Conservation (phyloP, 2,888 invertebrate species). For the Choreutis nemorana region DNA sequence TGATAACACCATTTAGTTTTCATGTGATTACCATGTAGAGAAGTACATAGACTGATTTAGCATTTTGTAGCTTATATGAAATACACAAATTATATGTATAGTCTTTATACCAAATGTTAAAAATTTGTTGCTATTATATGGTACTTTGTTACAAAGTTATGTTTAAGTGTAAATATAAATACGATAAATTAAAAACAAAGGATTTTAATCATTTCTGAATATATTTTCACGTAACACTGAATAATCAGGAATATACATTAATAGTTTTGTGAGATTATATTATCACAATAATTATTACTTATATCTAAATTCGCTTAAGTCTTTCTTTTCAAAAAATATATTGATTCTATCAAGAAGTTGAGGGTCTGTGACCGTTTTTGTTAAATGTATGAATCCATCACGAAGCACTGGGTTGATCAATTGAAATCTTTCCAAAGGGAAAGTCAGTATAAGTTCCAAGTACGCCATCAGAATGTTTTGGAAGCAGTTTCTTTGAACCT, state of each 20-base stretch:
- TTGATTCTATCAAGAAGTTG: constrained; percentile 59
- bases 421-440: constrained; percentile 68
- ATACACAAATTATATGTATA: constrained; percentile 43
- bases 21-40: constrained; percentile 6
- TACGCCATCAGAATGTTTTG: constrained; percentile 87
- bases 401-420: constrained; percentile 52
- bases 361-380: constrained; percentile 53
- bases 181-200: background rate
- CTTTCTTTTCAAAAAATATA: constrained; percentile 62
- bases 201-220: constrained; percentile 21
- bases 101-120: constrained; percentile 55
- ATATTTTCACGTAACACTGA: constrained; percentile 51
- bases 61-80: constrained; percentile 37
- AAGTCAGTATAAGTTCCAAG: constrained; percentile 76
- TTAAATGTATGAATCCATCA: constrained; percentile 45
- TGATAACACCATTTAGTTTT: background rate
- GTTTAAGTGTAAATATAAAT: background rate
- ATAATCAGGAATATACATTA: constrained; percentile 44
- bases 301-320: constrained; percentile 47
- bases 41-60: constrained; percentile 30
- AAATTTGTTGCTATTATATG: constrained; percentile 31
- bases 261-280: constrained; percentile 23
- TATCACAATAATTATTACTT: constrained; percentile 50
- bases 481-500: constrained; percentile 84
- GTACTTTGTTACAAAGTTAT: background rate